phyloP scores from a whole-genome alignment of 2,113 vertebrate species.

The Leptodactylus fuscus region DNA sequence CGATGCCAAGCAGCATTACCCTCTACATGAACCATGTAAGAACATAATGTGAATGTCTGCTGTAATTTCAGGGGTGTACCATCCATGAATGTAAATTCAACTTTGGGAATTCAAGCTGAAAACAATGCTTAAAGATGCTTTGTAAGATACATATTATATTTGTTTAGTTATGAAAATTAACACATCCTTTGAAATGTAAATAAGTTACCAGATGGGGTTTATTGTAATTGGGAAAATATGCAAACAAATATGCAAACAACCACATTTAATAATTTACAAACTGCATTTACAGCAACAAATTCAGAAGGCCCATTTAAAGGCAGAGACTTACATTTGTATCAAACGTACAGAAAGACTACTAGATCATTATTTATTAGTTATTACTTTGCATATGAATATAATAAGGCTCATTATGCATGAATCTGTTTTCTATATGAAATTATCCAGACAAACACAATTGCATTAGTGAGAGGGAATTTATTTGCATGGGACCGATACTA shows the following conservation, averaged over 20 bases:
- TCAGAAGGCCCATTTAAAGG: background rate
- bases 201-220: slow-evolving; percentile 47
- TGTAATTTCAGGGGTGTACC: slow-evolving; percentile 31
- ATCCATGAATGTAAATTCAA: slow-evolving; percentile 28
- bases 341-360: background rate
- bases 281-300: background rate
- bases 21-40: slow-evolving; percentile 51
- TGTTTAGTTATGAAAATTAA: slow-evolving; percentile 33
- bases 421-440: background rate
- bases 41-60: slow-evolving; percentile 41
- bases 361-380: slow-evolving; percentile 19
- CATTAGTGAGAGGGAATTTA: background rate
- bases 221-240: slow-evolving; percentile 41
- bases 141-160: slow-evolving; percentile 21
- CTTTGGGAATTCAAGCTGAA: slow-evolving; percentile 29
- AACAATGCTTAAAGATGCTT: background rate
- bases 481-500: background rate
- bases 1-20: slow-evolving; percentile 43
- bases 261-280: slow-evolving; percentile 20
- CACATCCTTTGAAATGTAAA: slow-evolving; percentile 41
- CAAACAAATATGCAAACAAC: slow-evolving; percentile 37
- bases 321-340: background rate
- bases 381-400: background rate
- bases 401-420: background rate
- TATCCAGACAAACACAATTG: background rate